A percentile compares a stretch with the other conserved stretches of the same genome.
Conservation (phyloP, 2,113 vertebrate genomes). For the Atractosteus spatula region DNA sequence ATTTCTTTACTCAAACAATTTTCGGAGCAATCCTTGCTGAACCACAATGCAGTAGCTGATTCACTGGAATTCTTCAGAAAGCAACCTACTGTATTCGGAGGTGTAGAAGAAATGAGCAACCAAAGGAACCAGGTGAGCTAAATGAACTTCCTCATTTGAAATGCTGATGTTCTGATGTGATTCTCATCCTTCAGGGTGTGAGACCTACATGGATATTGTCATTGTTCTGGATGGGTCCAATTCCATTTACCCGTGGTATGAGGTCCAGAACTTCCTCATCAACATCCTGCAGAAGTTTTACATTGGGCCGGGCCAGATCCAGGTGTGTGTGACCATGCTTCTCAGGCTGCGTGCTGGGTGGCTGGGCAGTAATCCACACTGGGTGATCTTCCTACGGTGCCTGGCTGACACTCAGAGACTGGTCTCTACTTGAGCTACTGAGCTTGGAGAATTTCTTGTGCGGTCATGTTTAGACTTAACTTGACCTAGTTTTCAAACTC, state of each 20-base stretch:
- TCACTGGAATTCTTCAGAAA: no score
- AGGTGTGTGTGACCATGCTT: slow-evolving; percentile 61
- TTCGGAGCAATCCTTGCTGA: no score
- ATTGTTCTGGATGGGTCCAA: slow-evolving; percentile 96
- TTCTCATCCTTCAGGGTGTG: slow-evolving; percentile 74
- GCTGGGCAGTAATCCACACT: no score
- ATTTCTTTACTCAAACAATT: no score
- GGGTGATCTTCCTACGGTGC: no score
- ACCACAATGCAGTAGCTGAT: no score
- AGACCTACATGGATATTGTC: slow-evolving; percentile 95
- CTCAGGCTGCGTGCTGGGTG: no score
- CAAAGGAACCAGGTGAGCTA: neutral
- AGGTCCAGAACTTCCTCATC: slow-evolving; percentile 94
- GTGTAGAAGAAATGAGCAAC: neutral
- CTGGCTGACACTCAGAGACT: no score
- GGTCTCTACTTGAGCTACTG: no score
- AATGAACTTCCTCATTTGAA: neutral
- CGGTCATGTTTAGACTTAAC: no score
- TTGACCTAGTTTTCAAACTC: no score
- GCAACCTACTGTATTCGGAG: neutral
- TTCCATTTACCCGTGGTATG: slow-evolving; percentile 96
- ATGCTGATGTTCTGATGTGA: neutral
- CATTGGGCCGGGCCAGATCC: slow-evolving; percentile 92
- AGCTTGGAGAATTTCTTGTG: no score
- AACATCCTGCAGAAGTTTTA: slow-evolving; percentile 93